Conservation (phyloP, 2,113 vertebrate genomes). For the Bettongia penicillata region DNA sequence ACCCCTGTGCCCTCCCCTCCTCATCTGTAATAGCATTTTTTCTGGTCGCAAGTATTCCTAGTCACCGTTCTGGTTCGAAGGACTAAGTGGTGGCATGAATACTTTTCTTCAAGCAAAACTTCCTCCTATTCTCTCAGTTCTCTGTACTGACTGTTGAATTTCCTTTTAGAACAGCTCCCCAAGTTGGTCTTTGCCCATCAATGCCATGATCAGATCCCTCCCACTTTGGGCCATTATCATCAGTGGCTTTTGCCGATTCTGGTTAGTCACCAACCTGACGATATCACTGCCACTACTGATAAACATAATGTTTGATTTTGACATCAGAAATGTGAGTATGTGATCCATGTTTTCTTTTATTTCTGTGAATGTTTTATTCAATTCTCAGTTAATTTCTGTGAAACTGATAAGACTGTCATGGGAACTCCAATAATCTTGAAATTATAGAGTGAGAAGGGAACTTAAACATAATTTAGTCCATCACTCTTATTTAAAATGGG, state of each 20-base stretch:
- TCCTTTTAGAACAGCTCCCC: constrained; percentile 84
- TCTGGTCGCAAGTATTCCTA: background rate
- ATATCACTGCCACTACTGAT: constrained; percentile 91
- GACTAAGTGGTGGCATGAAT: background rate
- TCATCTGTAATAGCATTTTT: background rate
- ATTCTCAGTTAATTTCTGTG: background rate
- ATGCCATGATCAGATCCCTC: constrained; percentile 86
- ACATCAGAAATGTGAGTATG: constrained; percentile 85
- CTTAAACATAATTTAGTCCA: background rate
- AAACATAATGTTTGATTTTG: constrained; percentile 87
- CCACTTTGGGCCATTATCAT: constrained; percentile 91
- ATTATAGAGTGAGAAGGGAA: background rate
- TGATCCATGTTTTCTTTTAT: background rate
- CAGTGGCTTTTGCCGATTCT: constrained; percentile 91
- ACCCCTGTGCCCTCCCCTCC: background rate
- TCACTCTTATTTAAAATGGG: background rate
- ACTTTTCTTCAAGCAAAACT: background rate
- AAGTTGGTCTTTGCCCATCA: constrained; percentile 86
- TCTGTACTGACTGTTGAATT: background rate
- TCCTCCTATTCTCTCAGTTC: background rate
- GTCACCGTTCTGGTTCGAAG: background rate
- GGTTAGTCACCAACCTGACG: constrained; percentile 90
- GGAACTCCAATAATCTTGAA: background rate
- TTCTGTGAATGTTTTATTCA: background rate
- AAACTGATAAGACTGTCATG: background rate